A percentile compares a stretch with the other conserved stretches of the same genome.
phyloP scores from a whole-genome alignment of 2,113 vertebrate genomes.

The Laticauda laticaudata region DNA sequence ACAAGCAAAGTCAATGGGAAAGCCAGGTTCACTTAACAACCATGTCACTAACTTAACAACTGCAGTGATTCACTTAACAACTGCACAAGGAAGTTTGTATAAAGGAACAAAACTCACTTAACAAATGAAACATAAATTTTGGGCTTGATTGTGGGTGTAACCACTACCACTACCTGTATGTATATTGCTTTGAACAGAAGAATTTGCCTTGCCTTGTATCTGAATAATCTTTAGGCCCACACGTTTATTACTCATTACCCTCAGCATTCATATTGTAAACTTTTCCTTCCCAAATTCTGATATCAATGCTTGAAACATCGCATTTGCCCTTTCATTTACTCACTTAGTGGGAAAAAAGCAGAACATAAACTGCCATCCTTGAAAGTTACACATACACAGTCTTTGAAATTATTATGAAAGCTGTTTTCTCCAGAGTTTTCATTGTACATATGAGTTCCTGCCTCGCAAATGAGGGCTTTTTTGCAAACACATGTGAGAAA shows the following conservation, averaged over 20 bases:
- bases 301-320: neutral
- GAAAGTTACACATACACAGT: neutral
- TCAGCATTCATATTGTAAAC: slow-evolving; percentile 1
- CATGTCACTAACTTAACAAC: too few species aligned
- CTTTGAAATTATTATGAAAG: slow-evolving; percentile 4
- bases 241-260: neutral
- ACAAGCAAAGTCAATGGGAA: too few species aligned
- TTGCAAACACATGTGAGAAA: neutral
- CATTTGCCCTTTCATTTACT: neutral
- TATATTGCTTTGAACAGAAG: neutral
- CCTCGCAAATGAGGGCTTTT: neutral
- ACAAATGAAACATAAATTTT: too few species aligned
- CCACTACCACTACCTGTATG: too few species aligned
- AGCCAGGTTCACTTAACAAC: too few species aligned
- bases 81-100: too few species aligned
- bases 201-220: too few species aligned
- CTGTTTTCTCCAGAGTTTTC: neutral
- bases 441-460: slow-evolving; percentile 1
- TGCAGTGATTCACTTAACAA: too few species aligned
- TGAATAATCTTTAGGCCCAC: neutral
- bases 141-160: too few species aligned
- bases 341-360: neutral
- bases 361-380: neutral
- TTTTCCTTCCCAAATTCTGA: neutral
- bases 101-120: too few species aligned